Conservation (phyloP, 2,888 invertebrate species). For the Hirtodrosophila duncani region DNA sequence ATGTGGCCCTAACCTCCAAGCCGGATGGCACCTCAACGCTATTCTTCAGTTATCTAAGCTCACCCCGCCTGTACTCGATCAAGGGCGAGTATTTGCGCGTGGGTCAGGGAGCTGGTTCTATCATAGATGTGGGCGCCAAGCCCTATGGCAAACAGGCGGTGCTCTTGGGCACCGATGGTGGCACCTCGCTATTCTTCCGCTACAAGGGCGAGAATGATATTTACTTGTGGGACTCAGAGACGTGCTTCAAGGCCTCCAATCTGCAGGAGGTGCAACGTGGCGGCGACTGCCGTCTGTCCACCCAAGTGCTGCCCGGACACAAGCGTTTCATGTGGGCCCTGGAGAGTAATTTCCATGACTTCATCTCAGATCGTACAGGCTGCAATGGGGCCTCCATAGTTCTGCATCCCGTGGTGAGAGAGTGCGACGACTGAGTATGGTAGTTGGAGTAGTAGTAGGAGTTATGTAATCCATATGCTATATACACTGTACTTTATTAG, state of each 20-base stretch:
- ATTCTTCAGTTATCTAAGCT: constrained; percentile 82
- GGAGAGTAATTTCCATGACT: constrained; percentile 84
- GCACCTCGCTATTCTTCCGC: constrained; percentile 82
- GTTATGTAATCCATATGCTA: neutral
- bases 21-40: constrained; percentile 79
- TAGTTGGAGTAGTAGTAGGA: constrained; percentile 23
- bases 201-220: constrained; percentile 82
- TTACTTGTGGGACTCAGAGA: constrained; percentile 83
- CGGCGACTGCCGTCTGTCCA: constrained; percentile 81
- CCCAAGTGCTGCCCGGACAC: constrained; percentile 81
- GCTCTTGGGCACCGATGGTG: constrained; percentile 82
- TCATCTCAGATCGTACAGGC: constrained; percentile 81
- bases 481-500: no score
- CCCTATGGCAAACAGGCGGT: constrained; percentile 80
- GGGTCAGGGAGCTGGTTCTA: constrained; percentile 80
- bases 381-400: constrained; percentile 82
- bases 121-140: constrained; percentile 81
- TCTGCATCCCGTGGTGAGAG: constrained; percentile 81
- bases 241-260: constrained; percentile 80
- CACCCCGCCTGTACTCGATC: constrained; percentile 81
- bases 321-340: constrained; percentile 82
- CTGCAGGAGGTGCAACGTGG: constrained; percentile 81
- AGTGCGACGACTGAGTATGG: constrained; percentile 67
- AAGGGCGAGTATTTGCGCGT: constrained; percentile 80
- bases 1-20: constrained; percentile 80